Evolutionary conservation across 2,888 invertebrate genomes (phyloP), one percentile per base, ranked within the genome.

Genomic region (Diogma glabrata): DNA sequence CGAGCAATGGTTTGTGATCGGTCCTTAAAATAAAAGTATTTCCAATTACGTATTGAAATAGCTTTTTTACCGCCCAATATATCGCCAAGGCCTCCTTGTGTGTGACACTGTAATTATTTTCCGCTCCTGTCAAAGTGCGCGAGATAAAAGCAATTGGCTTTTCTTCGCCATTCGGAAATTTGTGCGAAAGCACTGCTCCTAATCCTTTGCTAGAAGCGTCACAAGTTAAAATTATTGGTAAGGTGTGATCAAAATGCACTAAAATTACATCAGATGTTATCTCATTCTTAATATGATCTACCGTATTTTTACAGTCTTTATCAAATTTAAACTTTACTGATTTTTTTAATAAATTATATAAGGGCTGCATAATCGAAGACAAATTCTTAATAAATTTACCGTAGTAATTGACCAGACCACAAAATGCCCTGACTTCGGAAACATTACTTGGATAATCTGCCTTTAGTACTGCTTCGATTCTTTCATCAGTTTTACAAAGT

Each of bases 391-490:
- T 55, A 58, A 68, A 70, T 48, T 59, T 59, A 6, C 61, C 57
- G 54, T 67, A n/a, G n/a, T n/a, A 69, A 57, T 67, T 65, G 1
- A 65, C 53, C 52, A 64, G 57, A 1, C 66, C 66, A 3, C 61
- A 36, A 54, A 64, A 65, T 1, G 63, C 57, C 30, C 56, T 56
- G 0, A 63, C 50, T 53, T 60, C 56, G 22, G 53, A 51, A 0
- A 54, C 52, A 50, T 59, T 53, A 19, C 49, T 50, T 7, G 61
- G 62, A 40, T 7, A 49, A 10, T 57, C 56, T 47, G 60, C 52
- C 4, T 61, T 30, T 20, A 60, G 3, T 9, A 64, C 60, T 1
- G 57, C 59, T n/a, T n/a, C n/a, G n/a, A n/a, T n/a, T n/a, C n/a
- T n/a, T n/a, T n/a, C n/a, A n/a, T n/a, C n/a, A n/a, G n/a, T n/a